Conservation (phyloP, 1,140 invertebrate species). For the Mesaphorura yosii region DNA sequence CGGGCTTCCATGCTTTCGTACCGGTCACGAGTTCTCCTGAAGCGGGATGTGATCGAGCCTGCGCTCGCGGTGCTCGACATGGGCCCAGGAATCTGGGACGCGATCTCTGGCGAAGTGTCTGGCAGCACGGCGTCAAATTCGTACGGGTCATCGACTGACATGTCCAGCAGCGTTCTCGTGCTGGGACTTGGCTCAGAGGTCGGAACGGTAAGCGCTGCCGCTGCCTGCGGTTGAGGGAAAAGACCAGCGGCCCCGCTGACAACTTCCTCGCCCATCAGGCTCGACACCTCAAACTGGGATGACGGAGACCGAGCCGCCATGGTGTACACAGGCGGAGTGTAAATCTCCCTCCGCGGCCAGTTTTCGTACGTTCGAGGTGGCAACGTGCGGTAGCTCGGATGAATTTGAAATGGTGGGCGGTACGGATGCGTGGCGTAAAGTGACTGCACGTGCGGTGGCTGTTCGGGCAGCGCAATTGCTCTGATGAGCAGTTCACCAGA, state of each 20-base stretch:
- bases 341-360: slow-evolving; percentile 24
- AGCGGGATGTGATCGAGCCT: slow-evolving; percentile 19
- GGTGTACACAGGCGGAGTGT: slow-evolving; percentile 20
- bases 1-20: slow-evolving; percentile 68
- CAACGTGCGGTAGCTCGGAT: slow-evolving; percentile 11
- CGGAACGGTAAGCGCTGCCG: slow-evolving; percentile 18
- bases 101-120: slow-evolving; percentile 51
- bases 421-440: slow-evolving; percentile 8
- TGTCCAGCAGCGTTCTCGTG: slow-evolving; percentile 45
- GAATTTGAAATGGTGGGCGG: background rate
- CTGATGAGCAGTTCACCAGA: slow-evolving; percentile 28
- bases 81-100: slow-evolving; percentile 26
- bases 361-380: slow-evolving; percentile 31
- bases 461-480: slow-evolving; percentile 28
- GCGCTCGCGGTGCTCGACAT: slow-evolving; percentile 32
- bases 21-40: slow-evolving; percentile 37
- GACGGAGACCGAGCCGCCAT: slow-evolving; percentile 26
- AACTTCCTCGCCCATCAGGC: background rate
- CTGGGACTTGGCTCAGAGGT: slow-evolving; percentile 27
- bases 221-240: too few relatives aligned
- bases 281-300: slow-evolving; percentile 21
- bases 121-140: slow-evolving; percentile 69
- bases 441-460: slow-evolving; percentile 13
- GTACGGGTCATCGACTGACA: slow-evolving; percentile 87
- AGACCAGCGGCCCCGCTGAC: too few relatives aligned